Evolutionary conservation across 2,888 invertebrate species (phyloP).

Genomic region (Caenorhabditis imperialis): DNA sequence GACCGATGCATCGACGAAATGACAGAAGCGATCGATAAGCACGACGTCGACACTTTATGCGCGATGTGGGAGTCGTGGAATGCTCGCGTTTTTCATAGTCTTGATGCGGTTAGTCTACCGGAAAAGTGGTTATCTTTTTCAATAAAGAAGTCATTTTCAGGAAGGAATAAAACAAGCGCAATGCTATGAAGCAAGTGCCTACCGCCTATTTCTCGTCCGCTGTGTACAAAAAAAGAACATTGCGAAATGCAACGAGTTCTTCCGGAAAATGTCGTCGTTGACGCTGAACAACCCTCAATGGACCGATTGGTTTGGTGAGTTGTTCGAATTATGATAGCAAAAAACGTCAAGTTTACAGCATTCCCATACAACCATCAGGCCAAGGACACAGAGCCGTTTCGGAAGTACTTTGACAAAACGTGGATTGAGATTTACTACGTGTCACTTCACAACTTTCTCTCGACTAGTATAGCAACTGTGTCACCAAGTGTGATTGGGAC

Average conservation of each 20-base stretch:
- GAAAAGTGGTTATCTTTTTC: neutral
- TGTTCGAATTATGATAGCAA: neutral
- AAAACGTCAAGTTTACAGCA: constrained; percentile 82
- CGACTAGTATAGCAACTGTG: constrained; percentile 85
- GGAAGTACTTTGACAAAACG: constrained; percentile 90
- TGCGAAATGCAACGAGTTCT: constrained; percentile 67
- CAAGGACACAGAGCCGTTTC: constrained; percentile 90
- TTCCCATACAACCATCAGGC: constrained; percentile 92
- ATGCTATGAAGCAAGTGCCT: constrained; percentile 88
- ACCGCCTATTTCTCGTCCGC: constrained; percentile 91
- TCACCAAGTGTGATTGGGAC: constrained; percentile 56
- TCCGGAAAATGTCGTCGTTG: constrained; percentile 64
- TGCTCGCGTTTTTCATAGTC: constrained; percentile 63
- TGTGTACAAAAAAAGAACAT: constrained; percentile 87
- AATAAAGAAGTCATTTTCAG: constrained; percentile 38
- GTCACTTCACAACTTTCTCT: constrained; percentile 92
- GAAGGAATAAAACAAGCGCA: constrained; percentile 61
- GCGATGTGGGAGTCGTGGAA: constrained; percentile 69
- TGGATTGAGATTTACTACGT: constrained; percentile 95
- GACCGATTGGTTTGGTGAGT: constrained; percentile 74
- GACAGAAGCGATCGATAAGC: constrained; percentile 65
- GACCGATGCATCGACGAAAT: constrained; percentile 71
- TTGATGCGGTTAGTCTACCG: constrained; percentile 65
- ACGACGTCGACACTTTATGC: constrained; percentile 64
- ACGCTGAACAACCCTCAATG: constrained; percentile 68